Conservation (phyloP, 2,888 invertebrate genomes). For the Pecten maximus region DNA sequence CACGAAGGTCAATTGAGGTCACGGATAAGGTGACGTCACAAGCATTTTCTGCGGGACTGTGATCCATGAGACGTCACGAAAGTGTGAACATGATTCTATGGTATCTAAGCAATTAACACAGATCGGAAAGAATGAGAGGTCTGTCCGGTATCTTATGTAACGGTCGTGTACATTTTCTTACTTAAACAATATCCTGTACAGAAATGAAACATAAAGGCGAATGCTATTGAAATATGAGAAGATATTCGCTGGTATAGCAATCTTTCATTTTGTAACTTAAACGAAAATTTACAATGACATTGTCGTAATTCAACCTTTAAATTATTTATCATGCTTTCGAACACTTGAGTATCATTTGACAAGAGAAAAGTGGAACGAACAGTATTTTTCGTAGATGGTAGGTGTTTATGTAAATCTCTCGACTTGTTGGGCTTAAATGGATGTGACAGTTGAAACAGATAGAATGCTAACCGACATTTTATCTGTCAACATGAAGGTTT, state of each 20-base stretch:
- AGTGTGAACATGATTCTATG: background rate
- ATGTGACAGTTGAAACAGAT: background rate
- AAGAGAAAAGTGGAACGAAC: background rate
- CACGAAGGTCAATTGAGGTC: constrained; percentile 5
- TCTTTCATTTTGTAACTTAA: constrained; percentile 20
- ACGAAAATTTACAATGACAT: background rate
- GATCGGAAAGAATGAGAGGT: background rate
- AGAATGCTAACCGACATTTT: background rate
- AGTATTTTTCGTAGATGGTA: background rate
- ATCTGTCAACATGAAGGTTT: constrained; percentile 6
- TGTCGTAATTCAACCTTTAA: constrained; percentile 16
- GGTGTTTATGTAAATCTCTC: background rate
- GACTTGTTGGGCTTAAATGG: background rate
- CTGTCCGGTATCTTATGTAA: background rate
- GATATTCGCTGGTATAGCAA: background rate
- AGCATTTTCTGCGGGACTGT: constrained; percentile 20
- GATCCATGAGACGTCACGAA: constrained; percentile 23
- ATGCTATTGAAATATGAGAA: background rate
- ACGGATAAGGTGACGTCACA: constrained; percentile 33
- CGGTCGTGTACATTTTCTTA: background rate
- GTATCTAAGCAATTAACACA: background rate
- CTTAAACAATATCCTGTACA: background rate
- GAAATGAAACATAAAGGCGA: background rate
- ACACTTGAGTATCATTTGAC: background rate
- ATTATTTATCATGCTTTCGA: constrained; percentile 20